Conservation (phyloP, 1,140 invertebrate genomes). For the Orchesella cincta region DNA sequence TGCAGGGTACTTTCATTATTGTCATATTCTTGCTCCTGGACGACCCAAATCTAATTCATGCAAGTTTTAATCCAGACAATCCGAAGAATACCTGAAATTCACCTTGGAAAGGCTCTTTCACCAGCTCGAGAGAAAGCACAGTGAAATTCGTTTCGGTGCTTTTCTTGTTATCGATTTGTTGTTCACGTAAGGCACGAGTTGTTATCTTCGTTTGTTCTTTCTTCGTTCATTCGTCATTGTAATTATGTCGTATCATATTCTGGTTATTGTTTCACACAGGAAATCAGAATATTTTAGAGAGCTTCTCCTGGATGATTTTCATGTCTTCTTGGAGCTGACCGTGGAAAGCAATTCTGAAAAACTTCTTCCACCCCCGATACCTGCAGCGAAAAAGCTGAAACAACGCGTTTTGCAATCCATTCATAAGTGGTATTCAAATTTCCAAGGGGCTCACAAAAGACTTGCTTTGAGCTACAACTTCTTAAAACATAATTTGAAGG, state of each 20-base stretch:
- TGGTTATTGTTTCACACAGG: constrained; percentile 47
- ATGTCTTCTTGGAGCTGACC: constrained; percentile 59
- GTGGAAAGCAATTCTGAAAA: constrained; percentile 57
- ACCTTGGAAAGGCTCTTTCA: constrained; percentile 58
- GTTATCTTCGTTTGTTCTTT: constrained; percentile 5
- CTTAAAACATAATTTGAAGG: constrained; percentile 60
- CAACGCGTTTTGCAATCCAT: constrained; percentile 57
- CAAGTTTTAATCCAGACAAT: constrained; percentile 56
- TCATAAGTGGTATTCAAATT: constrained; percentile 61
- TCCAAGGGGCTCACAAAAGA: constrained; percentile 59
- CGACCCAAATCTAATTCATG: too few species aligned
- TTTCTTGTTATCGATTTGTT: constrained; percentile 62
- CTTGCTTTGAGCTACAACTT: constrained; percentile 60
- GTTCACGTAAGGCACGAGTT: constrained; percentile 56
- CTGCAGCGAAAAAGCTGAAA: constrained; percentile 59
- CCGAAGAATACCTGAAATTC: constrained; percentile 58
- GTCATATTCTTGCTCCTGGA: not conserved
- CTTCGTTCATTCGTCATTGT: not conserved
- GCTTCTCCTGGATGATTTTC: constrained; percentile 59
- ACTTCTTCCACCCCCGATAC: constrained; percentile 60
- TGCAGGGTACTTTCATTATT: constrained; percentile 28
- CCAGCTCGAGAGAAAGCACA: constrained; percentile 61
- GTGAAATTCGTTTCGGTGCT: constrained; percentile 62
- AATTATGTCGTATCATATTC: not conserved
- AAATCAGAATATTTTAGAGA: constrained; percentile 62